Base-by-base conservation (phyloP, 2,888 invertebrate species). In the Zeuzera pyrina region DNA sequence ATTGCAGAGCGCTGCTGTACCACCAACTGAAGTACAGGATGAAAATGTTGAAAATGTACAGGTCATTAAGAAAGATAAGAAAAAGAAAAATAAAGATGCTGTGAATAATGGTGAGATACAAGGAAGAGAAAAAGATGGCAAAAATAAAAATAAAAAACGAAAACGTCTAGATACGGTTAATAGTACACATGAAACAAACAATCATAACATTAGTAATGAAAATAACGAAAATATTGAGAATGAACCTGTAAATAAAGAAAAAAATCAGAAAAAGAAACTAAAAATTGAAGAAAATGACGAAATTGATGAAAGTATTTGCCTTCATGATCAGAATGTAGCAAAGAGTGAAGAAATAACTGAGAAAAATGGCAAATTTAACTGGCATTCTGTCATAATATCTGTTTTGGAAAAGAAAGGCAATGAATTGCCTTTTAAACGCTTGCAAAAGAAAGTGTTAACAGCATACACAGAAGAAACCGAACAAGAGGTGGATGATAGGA, bases 361-460 rank as follows among this genome's bases (percentile, higher is more conserved):
- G 23, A 63, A 50, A 30, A 49, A 42, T 34, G 77, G 71, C 0
- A 77, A 72, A 42, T 86, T 86, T 35, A 66, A 84, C 37, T 86
- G 85, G 86, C 78, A 81, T 45, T 69, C 65, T 4, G 71, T 77
- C 2, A 85, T 86, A 10, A 46, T 79, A 34, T 70, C 83, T 2
- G 70, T 87, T 28, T 58, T 88, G 33, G 54, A 79, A 38, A 74
- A 81, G 29, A 79, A 79, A 49, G 87, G 85, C 3, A 87, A 89
- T 43, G 89, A 90, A 50, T 77, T 94, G 25, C 85, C 89, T 1
- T 59, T 91, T 34, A 91, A 91, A 52, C 91, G 91, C 49, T 69
- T 95, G 11, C 88, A 89, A 48, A 92, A 91, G 58, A 94, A 92
- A 71, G 88, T 93, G 4, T 56, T 91, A 1, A 85, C 86, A 28